Conservation (phyloP, 1,140 invertebrate species). For the Drosophila azteca region DNA sequence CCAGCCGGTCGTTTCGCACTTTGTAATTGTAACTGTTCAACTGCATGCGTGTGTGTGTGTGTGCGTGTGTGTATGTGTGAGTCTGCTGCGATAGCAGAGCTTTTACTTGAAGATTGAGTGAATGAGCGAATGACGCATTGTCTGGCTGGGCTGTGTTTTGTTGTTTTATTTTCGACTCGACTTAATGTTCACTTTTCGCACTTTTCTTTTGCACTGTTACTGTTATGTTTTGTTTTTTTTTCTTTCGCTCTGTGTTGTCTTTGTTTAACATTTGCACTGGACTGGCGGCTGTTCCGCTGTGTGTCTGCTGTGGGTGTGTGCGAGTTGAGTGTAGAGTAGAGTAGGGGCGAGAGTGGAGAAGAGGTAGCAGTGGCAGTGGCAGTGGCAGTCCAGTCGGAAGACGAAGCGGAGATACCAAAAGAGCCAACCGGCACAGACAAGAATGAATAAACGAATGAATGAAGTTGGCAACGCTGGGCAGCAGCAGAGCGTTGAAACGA, state of each 20-base stretch:
- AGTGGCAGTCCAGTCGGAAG: too few species aligned
- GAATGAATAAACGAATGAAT: constrained; percentile 76
- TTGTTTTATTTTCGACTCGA: constrained; percentile 22
- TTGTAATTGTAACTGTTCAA: constrained; percentile 54
- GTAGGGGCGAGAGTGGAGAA: constrained; percentile 3
- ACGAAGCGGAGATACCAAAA: constrained; percentile 18
- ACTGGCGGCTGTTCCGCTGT: constrained; percentile 16
- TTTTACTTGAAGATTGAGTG: constrained; percentile 40
- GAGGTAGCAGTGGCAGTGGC: constrained; percentile 5
- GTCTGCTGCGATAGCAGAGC: constrained; percentile 47
- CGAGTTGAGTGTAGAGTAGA: constrained; percentile 12
- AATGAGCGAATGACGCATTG: constrained; percentile 65
- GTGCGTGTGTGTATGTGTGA: constrained; percentile 10
- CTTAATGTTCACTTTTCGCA: constrained; percentile 48
- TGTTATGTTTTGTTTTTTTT: constrained; percentile 28
- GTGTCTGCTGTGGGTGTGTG: constrained; percentile 12
- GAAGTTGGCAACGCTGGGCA: constrained; percentile 59
- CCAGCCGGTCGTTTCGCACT: constrained; percentile 44
- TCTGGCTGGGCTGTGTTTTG: constrained; percentile 41
- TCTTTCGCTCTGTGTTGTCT: constrained; percentile 60
- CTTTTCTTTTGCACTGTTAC: constrained; percentile 29
- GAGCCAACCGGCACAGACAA: constrained; percentile 70
- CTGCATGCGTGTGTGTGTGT: constrained; percentile 24
- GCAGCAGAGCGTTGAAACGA: constrained; percentile 32
- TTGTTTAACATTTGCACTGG: constrained; percentile 62